Base-by-base conservation (phyloP, 1,140 invertebrate genomes). In the Lanistes nyassanus region DNA sequence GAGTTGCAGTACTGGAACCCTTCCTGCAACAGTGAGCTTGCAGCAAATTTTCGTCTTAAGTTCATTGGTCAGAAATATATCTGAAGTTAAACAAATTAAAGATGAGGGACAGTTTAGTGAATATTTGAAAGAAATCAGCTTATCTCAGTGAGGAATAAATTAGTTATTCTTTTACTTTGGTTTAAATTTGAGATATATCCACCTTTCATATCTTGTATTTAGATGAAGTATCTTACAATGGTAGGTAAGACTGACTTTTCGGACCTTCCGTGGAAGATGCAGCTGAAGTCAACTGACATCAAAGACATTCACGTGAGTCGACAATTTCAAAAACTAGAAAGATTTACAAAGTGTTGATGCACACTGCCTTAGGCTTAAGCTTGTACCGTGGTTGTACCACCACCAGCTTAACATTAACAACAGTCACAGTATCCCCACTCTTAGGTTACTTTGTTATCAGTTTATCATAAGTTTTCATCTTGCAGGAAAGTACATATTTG, bases 281-380 rank as follows among this genome's bases (percentile, higher is more conserved):
- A 55, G 72, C 76, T 81, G 70, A 82, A 81, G 76, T 80, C 80
- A 64, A 84, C 79, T 75, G 84, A 87, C 65, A 84, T 86, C 37
- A 82, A 81, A 74, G 86, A 87, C 75, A 83, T 88, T 39, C 84
- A 87, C 83, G 87, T 88, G 81, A 82, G 82, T 78, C 51, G 19
- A 39, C 13, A 55, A 31, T 60, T 55, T 53, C 1, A 3, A 6
- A 37, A 36, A 23, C 16, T 29, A 65, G 29, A 23, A 6, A 6
- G 2, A 47, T 9, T 2, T 16, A 47, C 19, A 3, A 47, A 47
- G 9, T 47, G 2, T 16, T 47, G 9, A 47, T 3, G 42, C 9
- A 47, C 42, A 47, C 9, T 26, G 11, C 13, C 56, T 31, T 60
- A 19, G 9, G 11, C 56, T 23, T 60, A 19, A 11, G 29, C 23